Conservation (phyloP, 2,888 invertebrate species). For the Lasiommata megera region DNA sequence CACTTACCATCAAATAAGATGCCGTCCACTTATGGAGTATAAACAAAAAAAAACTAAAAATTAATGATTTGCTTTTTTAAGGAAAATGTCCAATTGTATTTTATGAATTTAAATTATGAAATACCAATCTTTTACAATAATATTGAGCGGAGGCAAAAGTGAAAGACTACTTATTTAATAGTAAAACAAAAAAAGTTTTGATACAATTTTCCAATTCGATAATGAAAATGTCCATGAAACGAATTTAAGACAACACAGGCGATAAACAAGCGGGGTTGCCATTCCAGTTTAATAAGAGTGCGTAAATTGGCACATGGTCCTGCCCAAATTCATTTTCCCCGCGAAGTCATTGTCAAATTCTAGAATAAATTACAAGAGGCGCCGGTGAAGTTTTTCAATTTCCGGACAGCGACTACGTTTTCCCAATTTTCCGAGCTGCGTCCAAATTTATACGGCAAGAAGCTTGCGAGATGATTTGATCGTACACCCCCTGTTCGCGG, state of each 20-base stretch:
- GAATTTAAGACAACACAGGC: slow-evolving; percentile 18
- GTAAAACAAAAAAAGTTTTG: neutral
- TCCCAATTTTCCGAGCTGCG: slow-evolving; percentile 65
- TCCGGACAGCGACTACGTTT: slow-evolving; percentile 66
- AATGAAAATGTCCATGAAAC: slow-evolving; percentile 22
- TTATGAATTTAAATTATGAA: too few species aligned
- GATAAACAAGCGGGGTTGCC: slow-evolving; percentile 36
- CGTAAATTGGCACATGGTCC: slow-evolving; percentile 49
- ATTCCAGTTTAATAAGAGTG: slow-evolving; percentile 42
- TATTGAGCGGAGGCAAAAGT: too few species aligned
- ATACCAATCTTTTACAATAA: too few species aligned
- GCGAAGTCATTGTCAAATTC: slow-evolving; percentile 56
- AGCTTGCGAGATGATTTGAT: slow-evolving; percentile 69
- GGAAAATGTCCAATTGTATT: too few species aligned
- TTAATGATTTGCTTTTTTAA: too few species aligned
- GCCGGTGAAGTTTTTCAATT: slow-evolving; percentile 75
- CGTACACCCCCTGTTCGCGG: slow-evolving; percentile 66
- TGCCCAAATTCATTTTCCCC: slow-evolving; percentile 46
- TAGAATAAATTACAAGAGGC: slow-evolving; percentile 58
- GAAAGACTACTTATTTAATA: too few species aligned
- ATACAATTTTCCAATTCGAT: slow-evolving; percentile 7
- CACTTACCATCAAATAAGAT: too few species aligned
- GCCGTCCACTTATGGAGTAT: too few species aligned
- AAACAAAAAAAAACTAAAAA: too few species aligned
- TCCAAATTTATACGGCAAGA: slow-evolving; percentile 64